phyloP scores from a whole-genome alignment of 2,888 invertebrate species.

The Ectobius pallidus region DNA sequence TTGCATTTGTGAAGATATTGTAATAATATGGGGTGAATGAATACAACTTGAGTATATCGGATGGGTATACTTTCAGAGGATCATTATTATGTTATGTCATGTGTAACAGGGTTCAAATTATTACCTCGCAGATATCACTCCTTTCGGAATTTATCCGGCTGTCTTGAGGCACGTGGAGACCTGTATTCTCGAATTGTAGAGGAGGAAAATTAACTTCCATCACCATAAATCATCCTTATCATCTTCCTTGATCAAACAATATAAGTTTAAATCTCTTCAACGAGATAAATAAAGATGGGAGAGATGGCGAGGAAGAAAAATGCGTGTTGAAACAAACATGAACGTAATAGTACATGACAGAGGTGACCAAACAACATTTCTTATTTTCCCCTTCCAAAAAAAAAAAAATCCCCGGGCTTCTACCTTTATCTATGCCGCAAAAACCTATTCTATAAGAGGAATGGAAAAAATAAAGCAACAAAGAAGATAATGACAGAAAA shows the following conservation, averaged over 20 bases:
- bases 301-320: neutral
- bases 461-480: neutral
- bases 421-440: slow-evolving; percentile 17
- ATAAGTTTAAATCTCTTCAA: neutral
- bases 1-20: too few relatives aligned
- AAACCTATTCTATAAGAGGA: slow-evolving; percentile 5
- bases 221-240: neutral
- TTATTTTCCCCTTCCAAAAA: neutral
- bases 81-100: too few relatives aligned
- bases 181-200: neutral
- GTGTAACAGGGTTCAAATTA: too few relatives aligned
- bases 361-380: slow-evolving; percentile 22
- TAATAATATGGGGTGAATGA: too few relatives aligned
- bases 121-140: too few relatives aligned
- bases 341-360: slow-evolving; percentile 23
- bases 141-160: too few relatives aligned
- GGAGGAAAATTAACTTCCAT: slow-evolving; percentile 11
- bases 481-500: slow-evolving; percentile 32
- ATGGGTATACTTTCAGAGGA: too few relatives aligned
- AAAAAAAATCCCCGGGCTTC: too few relatives aligned
- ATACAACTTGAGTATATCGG: too few relatives aligned
- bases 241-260: neutral
- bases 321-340: slow-evolving; percentile 21
- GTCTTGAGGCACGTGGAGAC: too few relatives aligned
- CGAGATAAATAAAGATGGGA: slow-evolving; percentile 18